Conservation (phyloP, 2,888 invertebrate species). For the Malthinus flaveolus region DNA sequence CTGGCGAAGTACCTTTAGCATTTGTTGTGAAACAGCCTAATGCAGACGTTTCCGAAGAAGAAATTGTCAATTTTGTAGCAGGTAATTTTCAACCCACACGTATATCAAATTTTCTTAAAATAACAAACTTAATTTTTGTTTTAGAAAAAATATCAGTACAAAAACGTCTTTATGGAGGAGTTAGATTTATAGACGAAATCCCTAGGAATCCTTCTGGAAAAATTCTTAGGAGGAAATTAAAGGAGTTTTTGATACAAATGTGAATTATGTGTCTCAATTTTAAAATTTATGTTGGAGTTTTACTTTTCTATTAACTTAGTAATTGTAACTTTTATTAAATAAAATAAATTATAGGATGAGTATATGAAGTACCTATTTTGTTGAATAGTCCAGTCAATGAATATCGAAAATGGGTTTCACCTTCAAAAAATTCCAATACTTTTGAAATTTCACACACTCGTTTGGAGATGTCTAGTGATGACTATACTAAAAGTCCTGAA, state of each 20-base stretch:
- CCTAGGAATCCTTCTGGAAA: conserved; percentile 81
- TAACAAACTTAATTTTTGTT: neutral
- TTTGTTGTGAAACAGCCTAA: conserved; percentile 70
- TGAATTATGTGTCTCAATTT: too few relatives aligned
- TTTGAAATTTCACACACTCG: too few relatives aligned
- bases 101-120: neutral
- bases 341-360: too few relatives aligned
- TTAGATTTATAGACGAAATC: conserved; percentile 71
- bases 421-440: too few relatives aligned
- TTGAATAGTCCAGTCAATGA: too few relatives aligned
- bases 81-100: conserved; percentile 5
- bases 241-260: conserved; percentile 11
- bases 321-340: too few relatives aligned
- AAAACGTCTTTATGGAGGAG: conserved; percentile 74
- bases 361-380: too few relatives aligned
- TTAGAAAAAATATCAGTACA: conserved; percentile 65
- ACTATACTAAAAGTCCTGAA: too few relatives aligned
- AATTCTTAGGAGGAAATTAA: conserved; percentile 65
- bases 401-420: too few relatives aligned
- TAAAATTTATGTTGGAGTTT: too few relatives aligned
- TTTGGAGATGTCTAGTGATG: too few relatives aligned
- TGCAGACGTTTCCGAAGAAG: conserved; percentile 55
- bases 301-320: too few relatives aligned
- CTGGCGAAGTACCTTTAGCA: conserved; percentile 78
- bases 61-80: conserved; percentile 53